Conservation (phyloP, 2,888 invertebrate genomes). For the Dryococelus australis region DNA sequence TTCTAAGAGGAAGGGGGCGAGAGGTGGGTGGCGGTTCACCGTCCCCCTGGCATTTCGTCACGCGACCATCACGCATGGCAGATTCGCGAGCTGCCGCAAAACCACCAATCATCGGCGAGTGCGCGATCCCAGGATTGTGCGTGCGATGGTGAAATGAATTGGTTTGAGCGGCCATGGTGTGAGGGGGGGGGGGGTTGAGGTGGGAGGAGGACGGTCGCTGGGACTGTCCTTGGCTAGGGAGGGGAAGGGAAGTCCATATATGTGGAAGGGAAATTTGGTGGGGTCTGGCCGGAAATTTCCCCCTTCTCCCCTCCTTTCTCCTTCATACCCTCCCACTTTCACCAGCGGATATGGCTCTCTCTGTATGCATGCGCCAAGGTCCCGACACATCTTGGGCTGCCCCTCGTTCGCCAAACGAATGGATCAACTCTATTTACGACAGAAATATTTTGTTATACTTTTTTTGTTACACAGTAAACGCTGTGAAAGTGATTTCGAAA, state of each 20-base stretch:
- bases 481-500: too few species aligned
- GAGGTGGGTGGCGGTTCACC: too few species aligned
- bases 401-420: too few species aligned
- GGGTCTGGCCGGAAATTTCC: neutral
- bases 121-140: slow-evolving; percentile 3
- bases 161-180: neutral
- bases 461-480: too few species aligned
- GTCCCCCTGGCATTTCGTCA: neutral
- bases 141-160: neutral
- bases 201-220: neutral
- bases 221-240: neutral
- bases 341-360: too few species aligned
- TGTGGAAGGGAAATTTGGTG: slow-evolving; percentile 16
- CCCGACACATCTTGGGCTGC: too few species aligned
- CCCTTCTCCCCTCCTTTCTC: too few species aligned
- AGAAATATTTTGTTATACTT: too few species aligned
- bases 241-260: neutral
- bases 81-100: neutral
- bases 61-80: neutral
- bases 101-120: neutral
- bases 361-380: too few species aligned
- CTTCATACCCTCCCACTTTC: too few species aligned
- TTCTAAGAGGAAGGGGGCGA: too few species aligned
- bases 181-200: neutral
- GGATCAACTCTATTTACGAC: too few species aligned